A percentile compares a stretch with the other conserved stretches of the same genome.
Evolutionary conservation across 2,797 vertebrate genomes (phyloP).

Genomic region (Neopelma chrysocephalum): DNA sequence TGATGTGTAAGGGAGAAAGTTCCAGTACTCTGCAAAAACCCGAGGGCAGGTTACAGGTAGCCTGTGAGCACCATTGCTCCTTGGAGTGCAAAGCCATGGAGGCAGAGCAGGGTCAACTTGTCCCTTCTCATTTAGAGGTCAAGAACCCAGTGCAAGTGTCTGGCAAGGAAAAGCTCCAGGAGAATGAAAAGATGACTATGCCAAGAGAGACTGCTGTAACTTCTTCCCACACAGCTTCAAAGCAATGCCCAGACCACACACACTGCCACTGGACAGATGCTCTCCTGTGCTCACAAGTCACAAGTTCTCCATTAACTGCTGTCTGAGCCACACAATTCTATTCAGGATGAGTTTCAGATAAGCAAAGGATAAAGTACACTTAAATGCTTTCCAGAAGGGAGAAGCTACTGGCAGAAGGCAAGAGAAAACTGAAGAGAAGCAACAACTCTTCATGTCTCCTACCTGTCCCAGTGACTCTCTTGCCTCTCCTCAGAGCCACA

Average conservation of each 20-base stretch:
- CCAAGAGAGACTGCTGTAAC: background rate
- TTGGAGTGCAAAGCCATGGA: background rate
- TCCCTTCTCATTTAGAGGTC: background rate
- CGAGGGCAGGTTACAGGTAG: background rate
- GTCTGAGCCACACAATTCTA: background rate
- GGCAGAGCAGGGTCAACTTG: background rate
- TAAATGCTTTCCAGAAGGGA: background rate
- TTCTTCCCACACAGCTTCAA: background rate
- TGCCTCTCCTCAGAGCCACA: background rate
- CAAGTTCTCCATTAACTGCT: background rate
- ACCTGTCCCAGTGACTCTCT: background rate
- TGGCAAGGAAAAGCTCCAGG: background rate
- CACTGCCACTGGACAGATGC: background rate
- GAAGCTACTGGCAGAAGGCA: background rate
- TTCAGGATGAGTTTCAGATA: background rate
- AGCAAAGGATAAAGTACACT: slow-evolving; percentile 24
- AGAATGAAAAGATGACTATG: background rate
- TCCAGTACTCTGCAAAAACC: background rate
- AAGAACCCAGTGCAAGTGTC: background rate
- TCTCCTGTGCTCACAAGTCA: background rate
- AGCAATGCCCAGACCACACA: background rate
- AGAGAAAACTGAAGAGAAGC: background rate
- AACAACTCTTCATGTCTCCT: background rate
- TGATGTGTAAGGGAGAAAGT: rapidly evolving
- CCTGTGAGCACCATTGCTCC: background rate